Evolutionary conservation across 2,888 invertebrate genomes (phyloP), one percentile per base, ranked within the genome.

Genomic region (Drosophila monieri): DNA sequence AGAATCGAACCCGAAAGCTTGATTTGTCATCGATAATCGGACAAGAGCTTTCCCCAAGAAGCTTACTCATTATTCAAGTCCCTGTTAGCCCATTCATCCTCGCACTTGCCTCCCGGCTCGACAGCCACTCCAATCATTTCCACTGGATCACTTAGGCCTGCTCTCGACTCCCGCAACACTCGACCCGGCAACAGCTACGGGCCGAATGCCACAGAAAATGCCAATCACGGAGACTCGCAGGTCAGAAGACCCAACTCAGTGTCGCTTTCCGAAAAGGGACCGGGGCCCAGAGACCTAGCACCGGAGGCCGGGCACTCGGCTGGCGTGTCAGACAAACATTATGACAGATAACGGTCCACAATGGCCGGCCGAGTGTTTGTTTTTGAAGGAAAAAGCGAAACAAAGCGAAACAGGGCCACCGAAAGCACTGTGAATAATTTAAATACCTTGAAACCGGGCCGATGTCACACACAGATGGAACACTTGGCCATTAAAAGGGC

Each of bases 381-480:
- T 41, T 41, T 10, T 41, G 12, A 6, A 72, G 64, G 65, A 71
- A 60, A 57, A 47, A 72, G 56, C 30, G 48, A 71, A 64, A 39
- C 59, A 60, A 64, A 49, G 12, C 32, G 39, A 25, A 54, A 15
- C 15, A 6, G 60, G 23, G 23, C 27, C 14, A n/a, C 47, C 47
- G 49, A 65, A 14, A 67, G 69, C 79, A 75, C 78, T 77, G 80
- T 79, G 77, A 83, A 79, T 83, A 70, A 77, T 83, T 87, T 76
- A 76, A 80, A 86, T 80, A 77, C 74, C 75, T 14, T 41, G 15
- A 41, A 41, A 41, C 77, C 71, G 68, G 51, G 69, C 56, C 66
- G 86, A 80, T 80, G 80, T 80, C 83, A 85, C 71, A 76, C 83
- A 80, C 85, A 86, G 83, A 85, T 83, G 78, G 76, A 77, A 23